Base-by-base conservation (phyloP, 92 coral and sea anemone genomes). In the Plumapathes pennacea region DNA sequence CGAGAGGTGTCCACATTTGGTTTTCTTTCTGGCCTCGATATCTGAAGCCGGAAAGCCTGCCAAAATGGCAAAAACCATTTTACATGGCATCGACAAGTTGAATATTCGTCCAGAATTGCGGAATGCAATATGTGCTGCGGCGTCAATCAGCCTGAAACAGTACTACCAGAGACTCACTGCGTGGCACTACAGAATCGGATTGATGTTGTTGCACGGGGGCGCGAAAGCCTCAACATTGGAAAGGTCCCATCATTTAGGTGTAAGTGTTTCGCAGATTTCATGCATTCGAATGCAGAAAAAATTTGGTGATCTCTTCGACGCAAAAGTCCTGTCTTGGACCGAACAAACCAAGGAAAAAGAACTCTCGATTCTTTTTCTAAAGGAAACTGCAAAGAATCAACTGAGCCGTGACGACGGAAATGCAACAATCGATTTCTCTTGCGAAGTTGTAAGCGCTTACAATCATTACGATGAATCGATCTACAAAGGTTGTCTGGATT, bases 231-330 rank as follows among this genome's bases (percentile, higher is more conserved):
- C 46, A 10, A 34, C 47, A 4, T 18, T 69, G 43, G 57, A 69
- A 24, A 69, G 67, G 57, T 69, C 67, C 23, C 27, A 57, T 4
- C 38, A 55, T 1, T 32, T 68, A 18, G 76, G 65, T 21, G 10
- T 68, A 3, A 38, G 52, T 0, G 19, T 71, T 23, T 71, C 78
- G 8, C 69, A 59, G 4, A 49, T 38, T 20, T 72, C 80, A 25
- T 38, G 63, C 32, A 41, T 72, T 29, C 49, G 72, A 10, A 72
- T 72, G 80, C 80, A 73, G 50, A 5, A 30, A 18, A 73, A 62
- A 54, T n/a, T 49, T 24, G 72, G 72, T 13, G 55, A 33, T 1
- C 9, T 7, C 30, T 49, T 32, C 5, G 46, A 38, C 36, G 50
- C 3, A 17, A 22, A 29, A 38, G 61, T 37, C 21, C 15, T 44